These are phyloP conservation scores for Drosophila eohydei DNA, from an alignment of 2,888 invertebrate genomes.

Conservation along the genomic window DNA sequence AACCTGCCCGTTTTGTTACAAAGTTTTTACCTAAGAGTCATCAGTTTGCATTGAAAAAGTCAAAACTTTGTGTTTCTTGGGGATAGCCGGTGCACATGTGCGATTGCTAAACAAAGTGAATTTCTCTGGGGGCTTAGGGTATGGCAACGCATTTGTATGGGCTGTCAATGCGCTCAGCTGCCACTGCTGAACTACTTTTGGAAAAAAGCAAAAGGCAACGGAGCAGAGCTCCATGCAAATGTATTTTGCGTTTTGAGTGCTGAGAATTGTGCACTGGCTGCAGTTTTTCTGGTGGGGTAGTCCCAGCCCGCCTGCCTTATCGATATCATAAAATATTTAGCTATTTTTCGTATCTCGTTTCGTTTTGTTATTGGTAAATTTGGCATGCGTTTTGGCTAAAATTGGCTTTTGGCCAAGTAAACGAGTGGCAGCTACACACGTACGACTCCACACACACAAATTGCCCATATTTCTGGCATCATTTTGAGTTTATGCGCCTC, in stretches of 20 bases:
- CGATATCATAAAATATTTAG: conserved; percentile 79
- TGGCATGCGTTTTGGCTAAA: conserved; percentile 76
- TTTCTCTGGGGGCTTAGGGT: conserved; percentile 60
- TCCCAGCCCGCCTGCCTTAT: conserved; percentile 48
- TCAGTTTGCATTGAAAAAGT: conserved; percentile 45
- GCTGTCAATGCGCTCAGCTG: conserved; percentile 70
- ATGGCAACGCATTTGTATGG: conserved; percentile 67
- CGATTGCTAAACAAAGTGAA: conserved; percentile 49
- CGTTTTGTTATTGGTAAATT: conserved; percentile 77
- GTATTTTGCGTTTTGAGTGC: conserved; percentile 31
- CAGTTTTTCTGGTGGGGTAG: conserved; percentile 26
- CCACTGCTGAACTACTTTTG: conserved; percentile 71
- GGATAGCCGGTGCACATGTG: conserved; percentile 33
- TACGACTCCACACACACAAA: conserved; percentile 43
- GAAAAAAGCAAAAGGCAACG: conserved; percentile 20
- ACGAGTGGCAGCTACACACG: conserved; percentile 49
- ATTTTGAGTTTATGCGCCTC: conserved; percentile 57
- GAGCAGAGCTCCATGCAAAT: conserved; percentile 54
- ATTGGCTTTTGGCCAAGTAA: conserved; percentile 78
- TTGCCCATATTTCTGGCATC: conserved; percentile 63
- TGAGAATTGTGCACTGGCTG: conserved; percentile 44
- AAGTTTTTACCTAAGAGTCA: conserved; percentile 43
- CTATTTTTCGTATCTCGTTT: conserved; percentile 77
- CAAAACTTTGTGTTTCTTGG: conserved; percentile 40
- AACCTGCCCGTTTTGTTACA: neutral